These are phyloP conservation scores for Drosophila sturtevanti DNA, from an alignment of 1,140 invertebrate genomes.

Conservation along the genomic window DNA sequence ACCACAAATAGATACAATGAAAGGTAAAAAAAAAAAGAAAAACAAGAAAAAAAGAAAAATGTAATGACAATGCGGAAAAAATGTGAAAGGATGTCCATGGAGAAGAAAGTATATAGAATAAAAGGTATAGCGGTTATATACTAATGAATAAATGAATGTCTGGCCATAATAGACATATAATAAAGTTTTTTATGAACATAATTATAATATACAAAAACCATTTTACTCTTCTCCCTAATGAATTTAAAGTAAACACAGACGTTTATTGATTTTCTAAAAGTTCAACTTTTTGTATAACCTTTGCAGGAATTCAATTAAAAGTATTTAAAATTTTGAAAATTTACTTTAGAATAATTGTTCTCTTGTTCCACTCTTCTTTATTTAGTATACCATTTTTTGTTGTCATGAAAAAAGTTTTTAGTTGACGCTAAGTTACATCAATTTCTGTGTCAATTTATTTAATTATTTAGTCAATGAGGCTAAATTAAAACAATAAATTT, in stretches of 20 bases:
- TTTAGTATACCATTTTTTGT: too few species aligned
- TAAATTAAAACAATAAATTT: background rate
- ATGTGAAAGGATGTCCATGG: slow-evolving; percentile 21
- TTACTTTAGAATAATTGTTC: too few species aligned
- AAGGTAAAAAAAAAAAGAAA: slow-evolving; percentile 46
- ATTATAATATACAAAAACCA: background rate
- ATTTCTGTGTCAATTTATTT: background rate
- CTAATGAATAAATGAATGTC: slow-evolving; percentile 6
- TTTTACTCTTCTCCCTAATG: background rate
- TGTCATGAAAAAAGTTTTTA: too few species aligned
- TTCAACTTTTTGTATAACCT: too few species aligned
- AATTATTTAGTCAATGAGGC: background rate
- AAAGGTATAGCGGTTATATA: slow-evolving; percentile 15
- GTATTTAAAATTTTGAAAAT: too few species aligned
- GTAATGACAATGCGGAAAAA: slow-evolving; percentile 53
- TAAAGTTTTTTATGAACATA: background rate
- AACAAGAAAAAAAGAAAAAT: slow-evolving; percentile 11
- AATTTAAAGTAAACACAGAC: background rate
- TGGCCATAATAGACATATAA: background rate
- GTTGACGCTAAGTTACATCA: too few species aligned
- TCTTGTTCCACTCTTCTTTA: too few species aligned
- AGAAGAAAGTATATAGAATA: slow-evolving; percentile 33
- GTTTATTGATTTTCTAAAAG: too few species aligned
- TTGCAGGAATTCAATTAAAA: too few species aligned
- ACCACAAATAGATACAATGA: slow-evolving; percentile 54